Evolutionary conservation across 1,140 invertebrate genomes (phyloP).

Genomic region (Eurosta solidaginis): DNA sequence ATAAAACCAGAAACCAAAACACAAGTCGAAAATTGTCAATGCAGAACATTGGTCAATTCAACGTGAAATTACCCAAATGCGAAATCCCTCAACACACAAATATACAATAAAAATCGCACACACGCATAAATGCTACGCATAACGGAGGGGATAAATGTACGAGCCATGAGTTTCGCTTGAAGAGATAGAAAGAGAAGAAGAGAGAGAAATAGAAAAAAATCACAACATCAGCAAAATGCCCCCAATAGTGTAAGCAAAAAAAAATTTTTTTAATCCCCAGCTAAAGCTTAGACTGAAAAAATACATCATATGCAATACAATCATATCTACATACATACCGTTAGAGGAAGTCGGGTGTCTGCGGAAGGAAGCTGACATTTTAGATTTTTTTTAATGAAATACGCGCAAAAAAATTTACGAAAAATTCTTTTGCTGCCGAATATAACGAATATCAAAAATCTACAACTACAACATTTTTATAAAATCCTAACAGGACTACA

Average conservation of each 20-base stretch:
- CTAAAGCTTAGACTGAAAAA: constrained; percentile 31
- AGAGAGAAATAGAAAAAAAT: constrained; percentile 3
- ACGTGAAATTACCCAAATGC: neutral
- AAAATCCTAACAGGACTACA: constrained; percentile 1
- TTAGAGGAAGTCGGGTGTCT: too few species aligned
- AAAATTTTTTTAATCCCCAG: constrained; percentile 27
- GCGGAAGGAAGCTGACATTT: too few species aligned
- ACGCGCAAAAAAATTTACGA: neutral
- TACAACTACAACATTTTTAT: constrained; percentile 19
- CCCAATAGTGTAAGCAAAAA: constrained; percentile 9
- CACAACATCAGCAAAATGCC: constrained; percentile 26
- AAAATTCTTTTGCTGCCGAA: constrained; percentile 15
- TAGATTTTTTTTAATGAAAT: neutral
- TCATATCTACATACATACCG: neutral
- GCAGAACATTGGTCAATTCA: too few species aligned
- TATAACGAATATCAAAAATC: neutral
- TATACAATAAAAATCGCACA: neutral
- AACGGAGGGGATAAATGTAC: neutral
- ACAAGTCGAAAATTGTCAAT: too few species aligned
- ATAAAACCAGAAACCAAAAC: too few species aligned
- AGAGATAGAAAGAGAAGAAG: neutral
- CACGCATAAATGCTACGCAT: constrained; percentile 1
- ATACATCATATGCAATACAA: neutral
- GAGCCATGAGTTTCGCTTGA: neutral
- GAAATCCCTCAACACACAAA: neutral